Evolutionary conservation across 2,888 invertebrate genomes (phyloP).

Genomic region (Falcaria lacertinaria): DNA sequence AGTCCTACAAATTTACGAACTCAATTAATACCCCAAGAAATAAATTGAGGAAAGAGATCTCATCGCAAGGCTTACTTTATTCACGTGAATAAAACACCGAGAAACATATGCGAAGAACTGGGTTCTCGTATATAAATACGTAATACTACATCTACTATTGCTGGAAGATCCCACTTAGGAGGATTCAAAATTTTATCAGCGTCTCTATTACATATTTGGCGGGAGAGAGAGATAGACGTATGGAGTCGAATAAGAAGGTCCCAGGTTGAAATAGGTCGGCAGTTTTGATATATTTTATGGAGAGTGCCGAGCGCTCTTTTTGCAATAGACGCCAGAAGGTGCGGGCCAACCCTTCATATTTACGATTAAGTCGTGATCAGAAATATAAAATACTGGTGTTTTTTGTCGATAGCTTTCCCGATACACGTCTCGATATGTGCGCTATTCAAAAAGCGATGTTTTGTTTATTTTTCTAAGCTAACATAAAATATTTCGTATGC

Average conservation of each 20-base stretch:
- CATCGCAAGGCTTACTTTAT: conserved; percentile 54
- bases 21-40: too few relatives aligned
- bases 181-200: conserved; percentile 2
- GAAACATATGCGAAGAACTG: conserved; percentile 67
- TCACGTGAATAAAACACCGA: conserved; percentile 64
- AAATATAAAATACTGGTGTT: conserved; percentile 71
- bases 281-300: conserved; percentile 71
- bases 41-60: conserved; percentile 26
- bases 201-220: conserved; percentile 15
- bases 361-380: conserved; percentile 79
- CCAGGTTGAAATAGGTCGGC: conserved; percentile 19
- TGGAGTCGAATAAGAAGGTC: conserved; percentile 15
- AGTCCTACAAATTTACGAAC: too few relatives aligned
- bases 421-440: conserved; percentile 42
- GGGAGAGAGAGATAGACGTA: conserved; percentile 17
- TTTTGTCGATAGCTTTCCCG: conserved; percentile 63
- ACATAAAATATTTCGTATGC: conserved; percentile 7
- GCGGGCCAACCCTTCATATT: conserved; percentile 76
- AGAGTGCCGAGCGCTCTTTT: conserved; percentile 72
- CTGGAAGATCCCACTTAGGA: conserved; percentile 5
- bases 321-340: conserved; percentile 77
- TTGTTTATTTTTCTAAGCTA: conserved; percentile 18
- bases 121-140: conserved; percentile 62
- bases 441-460: conserved; percentile 25
- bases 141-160: conserved; percentile 36